phyloP scores from a whole-genome alignment of 2,888 invertebrate species.

The Acleris holmiana region DNA sequence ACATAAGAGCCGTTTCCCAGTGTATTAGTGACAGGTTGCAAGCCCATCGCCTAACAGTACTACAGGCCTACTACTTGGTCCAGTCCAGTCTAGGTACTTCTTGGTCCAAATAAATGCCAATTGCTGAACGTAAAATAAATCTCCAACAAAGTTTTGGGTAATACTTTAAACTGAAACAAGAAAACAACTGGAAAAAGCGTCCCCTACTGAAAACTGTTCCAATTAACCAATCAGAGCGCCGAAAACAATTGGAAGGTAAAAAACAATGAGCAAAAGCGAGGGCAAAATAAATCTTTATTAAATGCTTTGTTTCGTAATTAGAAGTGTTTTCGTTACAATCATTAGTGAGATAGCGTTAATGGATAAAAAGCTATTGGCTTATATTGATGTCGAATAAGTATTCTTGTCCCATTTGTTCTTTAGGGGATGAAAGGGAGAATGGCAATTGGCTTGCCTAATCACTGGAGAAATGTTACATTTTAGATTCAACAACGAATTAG shows the following conservation, averaged over 20 bases:
- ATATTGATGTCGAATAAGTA: slow-evolving; percentile 33
- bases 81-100: too few species aligned
- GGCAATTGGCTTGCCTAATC: slow-evolving; percentile 1
- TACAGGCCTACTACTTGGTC: too few species aligned
- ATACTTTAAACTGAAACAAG: too few species aligned
- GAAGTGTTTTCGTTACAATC: slow-evolving; percentile 65
- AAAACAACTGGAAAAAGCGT: background rate
- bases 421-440: background rate
- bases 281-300: slow-evolving; percentile 70
- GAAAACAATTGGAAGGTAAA: slow-evolving; percentile 31
- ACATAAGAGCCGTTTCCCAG: too few species aligned
- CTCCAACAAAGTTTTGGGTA: too few species aligned
- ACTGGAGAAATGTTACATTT: slow-evolving; percentile 3
- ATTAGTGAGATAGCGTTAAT: slow-evolving; percentile 79
- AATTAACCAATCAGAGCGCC: slow-evolving; percentile 31
- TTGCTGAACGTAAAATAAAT: too few species aligned
- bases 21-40: too few species aligned
- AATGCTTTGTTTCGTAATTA: slow-evolving; percentile 80
- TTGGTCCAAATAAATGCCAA: too few species aligned
- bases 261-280: slow-evolving; percentile 42
- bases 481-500: too few species aligned
- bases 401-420: slow-evolving; percentile 28
- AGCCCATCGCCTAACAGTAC: too few species aligned
- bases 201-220: slow-evolving; percentile 5
- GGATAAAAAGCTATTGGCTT: slow-evolving; percentile 53